phyloP scores from a whole-genome alignment of 2,888 invertebrate genomes.

The Pseudococcus jackbeardsleyi region DNA sequence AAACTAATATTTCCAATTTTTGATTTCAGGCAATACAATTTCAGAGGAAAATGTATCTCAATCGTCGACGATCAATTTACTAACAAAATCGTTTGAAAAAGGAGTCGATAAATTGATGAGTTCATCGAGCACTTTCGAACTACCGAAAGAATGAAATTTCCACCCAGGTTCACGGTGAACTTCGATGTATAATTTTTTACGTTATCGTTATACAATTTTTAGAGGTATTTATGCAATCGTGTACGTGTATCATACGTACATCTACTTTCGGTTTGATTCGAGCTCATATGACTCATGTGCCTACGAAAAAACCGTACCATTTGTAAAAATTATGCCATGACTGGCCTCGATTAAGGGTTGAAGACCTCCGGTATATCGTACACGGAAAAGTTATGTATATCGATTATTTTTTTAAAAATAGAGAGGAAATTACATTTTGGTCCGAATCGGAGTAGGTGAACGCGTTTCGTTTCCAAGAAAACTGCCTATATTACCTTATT shows the following conservation, averaged over 20 bases:
- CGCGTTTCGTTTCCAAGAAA: constrained; percentile 21
- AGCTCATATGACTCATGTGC: background rate
- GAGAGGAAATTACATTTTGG: constrained; percentile 18
- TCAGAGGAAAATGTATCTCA: background rate
- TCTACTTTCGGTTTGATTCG: background rate
- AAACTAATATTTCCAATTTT: background rate
- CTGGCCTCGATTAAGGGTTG: constrained; percentile 49
- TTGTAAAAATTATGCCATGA: constrained; percentile 51
- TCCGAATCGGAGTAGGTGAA: background rate
- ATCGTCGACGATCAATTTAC: background rate
- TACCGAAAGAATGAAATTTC: background rate
- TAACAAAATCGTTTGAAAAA: background rate
- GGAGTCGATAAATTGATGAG: background rate
- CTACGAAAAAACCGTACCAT: background rate
- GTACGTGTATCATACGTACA: background rate
- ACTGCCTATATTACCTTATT: constrained; percentile 20
- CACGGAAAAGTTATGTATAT: background rate
- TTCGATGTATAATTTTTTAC: background rate
- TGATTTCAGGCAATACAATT: background rate
- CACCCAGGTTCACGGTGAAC: background rate
- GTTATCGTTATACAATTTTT: background rate
- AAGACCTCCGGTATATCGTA: constrained; percentile 12
- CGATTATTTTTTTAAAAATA: constrained; percentile 24
- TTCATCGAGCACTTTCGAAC: background rate
- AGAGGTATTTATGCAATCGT: background rate